Percentiles rank a stretch among this genome's conserved stretches.
Evolutionary conservation across 2,797 vertebrate genomes (phyloP).

Genomic region (Myripristis jacobus): DNA sequence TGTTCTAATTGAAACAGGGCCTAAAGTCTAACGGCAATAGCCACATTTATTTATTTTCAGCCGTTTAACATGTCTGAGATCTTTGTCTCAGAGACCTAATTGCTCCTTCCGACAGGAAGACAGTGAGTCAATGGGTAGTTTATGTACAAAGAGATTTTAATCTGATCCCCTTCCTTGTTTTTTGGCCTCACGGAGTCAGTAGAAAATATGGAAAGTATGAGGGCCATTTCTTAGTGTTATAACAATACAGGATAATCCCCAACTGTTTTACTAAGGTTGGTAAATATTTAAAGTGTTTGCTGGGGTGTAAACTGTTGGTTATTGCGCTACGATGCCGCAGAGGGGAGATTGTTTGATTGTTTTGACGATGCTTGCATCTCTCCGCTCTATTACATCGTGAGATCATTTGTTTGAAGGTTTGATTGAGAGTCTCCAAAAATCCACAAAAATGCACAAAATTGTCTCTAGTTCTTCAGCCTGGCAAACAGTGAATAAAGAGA

Average conservation of each 20-base stretch:
- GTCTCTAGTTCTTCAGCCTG: constrained; percentile 58
- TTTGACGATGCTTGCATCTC: constrained; percentile 70
- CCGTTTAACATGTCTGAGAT: constrained; percentile 82
- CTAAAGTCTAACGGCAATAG: constrained; percentile 74
- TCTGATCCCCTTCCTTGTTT: constrained; percentile 76
- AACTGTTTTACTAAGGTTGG: constrained; percentile 74
- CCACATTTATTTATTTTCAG: constrained; percentile 83
- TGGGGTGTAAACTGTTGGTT: constrained; percentile 75
- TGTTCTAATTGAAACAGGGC: constrained; percentile 81
- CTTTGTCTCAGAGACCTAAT: constrained; percentile 82
- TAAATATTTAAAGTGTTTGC: constrained; percentile 80
- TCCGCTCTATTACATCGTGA: constrained; percentile 72
- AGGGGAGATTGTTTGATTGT: constrained; percentile 56
- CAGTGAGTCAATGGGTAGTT: constrained; percentile 81
- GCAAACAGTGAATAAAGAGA: constrained; percentile 40
- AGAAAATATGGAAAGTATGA: constrained; percentile 77
- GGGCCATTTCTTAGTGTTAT: constrained; percentile 61
- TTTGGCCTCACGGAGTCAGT: constrained; percentile 63
- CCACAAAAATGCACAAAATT: constrained; percentile 74
- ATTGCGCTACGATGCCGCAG: constrained; percentile 51
- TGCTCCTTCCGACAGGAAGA: constrained; percentile 82
- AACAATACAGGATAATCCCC: constrained; percentile 73
- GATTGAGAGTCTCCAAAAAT: constrained; percentile 79
- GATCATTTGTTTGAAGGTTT: constrained; percentile 79
- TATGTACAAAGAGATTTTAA: constrained; percentile 84